These are phyloP conservation scores for Capitella teleta DNA, from an alignment of 1,140 invertebrate genomes.

Conservation along the genomic window DNA sequence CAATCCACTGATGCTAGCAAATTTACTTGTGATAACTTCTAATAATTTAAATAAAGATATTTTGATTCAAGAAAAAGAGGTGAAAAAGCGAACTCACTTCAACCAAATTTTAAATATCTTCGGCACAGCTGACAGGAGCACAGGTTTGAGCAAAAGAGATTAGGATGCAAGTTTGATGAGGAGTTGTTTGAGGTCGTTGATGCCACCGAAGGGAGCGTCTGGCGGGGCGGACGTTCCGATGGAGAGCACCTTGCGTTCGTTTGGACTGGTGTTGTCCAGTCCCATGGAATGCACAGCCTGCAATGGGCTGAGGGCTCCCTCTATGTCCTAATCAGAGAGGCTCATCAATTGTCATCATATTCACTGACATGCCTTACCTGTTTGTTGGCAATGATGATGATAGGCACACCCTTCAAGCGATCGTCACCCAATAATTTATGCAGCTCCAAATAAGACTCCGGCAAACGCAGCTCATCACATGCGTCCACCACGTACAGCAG, in stretches of 20 bases:
- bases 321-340: background rate
- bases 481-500: constrained; percentile 45
- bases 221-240: background rate
- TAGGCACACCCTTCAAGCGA: constrained; percentile 7
- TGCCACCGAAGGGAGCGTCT: background rate
- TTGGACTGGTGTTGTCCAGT: background rate
- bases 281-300: background rate
- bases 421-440: constrained; percentile 6
- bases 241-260: background rate
- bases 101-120: no score
- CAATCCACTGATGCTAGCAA: no score
- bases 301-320: background rate
- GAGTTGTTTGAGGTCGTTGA: background rate
- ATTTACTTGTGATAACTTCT: no score
- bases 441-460: background rate
- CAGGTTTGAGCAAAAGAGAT: no score
- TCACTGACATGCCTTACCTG: constrained; percentile 6
- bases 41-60: no score
- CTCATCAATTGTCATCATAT: background rate
- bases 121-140: no score
- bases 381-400: constrained; percentile 11
- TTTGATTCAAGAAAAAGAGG: no score
- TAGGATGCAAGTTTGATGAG: background rate
- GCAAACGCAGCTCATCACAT: background rate
- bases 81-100: no score